phyloP scores from a whole-genome alignment of 2,888 invertebrate species.

The Galeruca laticollis region DNA sequence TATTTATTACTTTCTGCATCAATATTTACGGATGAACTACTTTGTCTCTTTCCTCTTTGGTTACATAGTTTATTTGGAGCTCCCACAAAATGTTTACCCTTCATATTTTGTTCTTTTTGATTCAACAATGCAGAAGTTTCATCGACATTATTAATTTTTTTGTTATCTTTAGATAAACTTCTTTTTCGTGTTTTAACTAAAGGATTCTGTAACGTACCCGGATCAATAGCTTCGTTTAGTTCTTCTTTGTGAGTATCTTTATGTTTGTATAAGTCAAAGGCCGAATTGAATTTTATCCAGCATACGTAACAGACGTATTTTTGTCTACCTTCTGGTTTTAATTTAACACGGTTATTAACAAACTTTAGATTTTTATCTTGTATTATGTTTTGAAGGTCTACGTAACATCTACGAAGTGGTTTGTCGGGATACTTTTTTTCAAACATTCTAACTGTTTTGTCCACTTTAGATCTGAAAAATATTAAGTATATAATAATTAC shows the following conservation, averaged over 20 bases:
- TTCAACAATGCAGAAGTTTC: no score
- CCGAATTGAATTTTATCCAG: constrained; percentile 12
- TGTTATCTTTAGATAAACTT: not conserved
- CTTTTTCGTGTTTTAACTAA: no score
- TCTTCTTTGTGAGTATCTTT: constrained; percentile 8
- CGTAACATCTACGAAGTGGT: not conserved
- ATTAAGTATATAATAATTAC: not conserved
- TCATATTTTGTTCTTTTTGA: not conserved
- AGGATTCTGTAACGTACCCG: no score
- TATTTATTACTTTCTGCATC: not conserved
- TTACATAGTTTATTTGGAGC: not conserved
- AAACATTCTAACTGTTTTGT: not conserved
- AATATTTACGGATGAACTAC: not conserved
- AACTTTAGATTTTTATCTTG: constrained; percentile 17
- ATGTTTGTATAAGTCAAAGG: constrained; percentile 17
- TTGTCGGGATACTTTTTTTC: constrained; percentile 2
- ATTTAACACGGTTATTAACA: constrained; percentile 14
- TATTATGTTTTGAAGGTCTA: not conserved
- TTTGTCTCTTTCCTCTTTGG: not conserved
- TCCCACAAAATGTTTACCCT: not conserved
- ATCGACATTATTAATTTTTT: no score
- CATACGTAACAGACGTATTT: constrained; percentile 31
- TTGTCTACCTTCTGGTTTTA: constrained; percentile 15
- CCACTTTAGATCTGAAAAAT: not conserved
- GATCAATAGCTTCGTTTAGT: not conserved